Evolutionary conservation across 2,888 invertebrate species (phyloP).

Genomic region (Synanthedon myopaeformis): DNA sequence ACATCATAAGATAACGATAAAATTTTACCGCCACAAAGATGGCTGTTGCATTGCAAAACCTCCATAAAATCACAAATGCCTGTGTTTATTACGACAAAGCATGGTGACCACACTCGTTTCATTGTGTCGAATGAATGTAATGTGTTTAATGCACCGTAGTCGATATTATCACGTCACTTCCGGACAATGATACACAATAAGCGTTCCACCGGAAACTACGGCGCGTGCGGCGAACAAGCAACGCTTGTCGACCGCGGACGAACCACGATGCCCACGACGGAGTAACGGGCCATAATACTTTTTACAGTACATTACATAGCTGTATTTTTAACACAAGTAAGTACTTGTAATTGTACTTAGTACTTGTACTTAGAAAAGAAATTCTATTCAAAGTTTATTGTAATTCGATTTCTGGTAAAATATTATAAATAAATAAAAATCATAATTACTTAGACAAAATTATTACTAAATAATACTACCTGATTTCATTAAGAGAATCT

Average conservation of each 20-base stretch:
- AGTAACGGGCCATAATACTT: slow-evolving; percentile 15
- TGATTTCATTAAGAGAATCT: too few species aligned
- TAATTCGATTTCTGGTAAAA: not conserved
- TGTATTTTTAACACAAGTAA: not conserved
- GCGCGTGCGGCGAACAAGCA: slow-evolving; percentile 51
- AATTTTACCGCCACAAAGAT: not conserved
- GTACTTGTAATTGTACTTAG: not conserved
- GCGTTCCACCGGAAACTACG: slow-evolving; percentile 39
- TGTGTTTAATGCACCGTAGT: slow-evolving; percentile 17
- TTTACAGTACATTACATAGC: slow-evolving; percentile 10
- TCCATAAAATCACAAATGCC: not conserved
- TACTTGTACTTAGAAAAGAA: not conserved
- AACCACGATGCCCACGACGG: not conserved
- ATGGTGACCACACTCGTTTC: not conserved
- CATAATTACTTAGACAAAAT: too few species aligned
- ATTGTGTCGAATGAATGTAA: slow-evolving; percentile 3
- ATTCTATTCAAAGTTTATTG: not conserved
- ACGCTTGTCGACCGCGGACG: slow-evolving; percentile 13
- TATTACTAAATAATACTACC: too few species aligned
- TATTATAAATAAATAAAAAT: not conserved
- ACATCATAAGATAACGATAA: too few species aligned
- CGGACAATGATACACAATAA: slow-evolving; percentile 34
- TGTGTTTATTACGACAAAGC: not conserved
- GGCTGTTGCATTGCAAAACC: slow-evolving; percentile 4
- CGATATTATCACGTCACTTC: slow-evolving; percentile 48